These are phyloP conservation scores for Nixonia krombeini DNA, from an alignment of 1,140 invertebrate genomes.

Conservation along the genomic window DNA sequence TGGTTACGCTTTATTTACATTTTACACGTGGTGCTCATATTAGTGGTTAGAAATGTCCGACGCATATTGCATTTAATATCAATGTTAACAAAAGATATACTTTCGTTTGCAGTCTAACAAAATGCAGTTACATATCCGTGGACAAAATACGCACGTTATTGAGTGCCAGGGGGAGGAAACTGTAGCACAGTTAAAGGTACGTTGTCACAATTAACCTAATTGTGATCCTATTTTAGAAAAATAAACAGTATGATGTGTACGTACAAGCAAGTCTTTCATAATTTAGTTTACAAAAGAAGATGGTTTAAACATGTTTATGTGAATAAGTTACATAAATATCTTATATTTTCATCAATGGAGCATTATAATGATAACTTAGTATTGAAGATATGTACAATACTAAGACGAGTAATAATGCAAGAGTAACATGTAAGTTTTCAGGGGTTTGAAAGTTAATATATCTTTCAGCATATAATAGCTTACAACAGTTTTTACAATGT, in stretches of 20 bases:
- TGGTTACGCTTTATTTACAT: not conserved
- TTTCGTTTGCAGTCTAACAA: slow-evolving; percentile 45
- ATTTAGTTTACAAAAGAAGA: not conserved
- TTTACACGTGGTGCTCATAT: not conserved
- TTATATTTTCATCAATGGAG: slow-evolving; percentile 1
- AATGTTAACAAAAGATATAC: not conserved
- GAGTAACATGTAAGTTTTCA: slow-evolving; percentile 46
- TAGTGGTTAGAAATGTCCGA: not conserved
- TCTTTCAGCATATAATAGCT: slow-evolving; percentile 1
- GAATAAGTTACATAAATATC: no score
- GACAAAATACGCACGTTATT: slow-evolving; percentile 74
- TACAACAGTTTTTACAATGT: not conserved
- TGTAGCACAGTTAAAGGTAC: slow-evolving; percentile 77
- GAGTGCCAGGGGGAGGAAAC: slow-evolving; percentile 76
- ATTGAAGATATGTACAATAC: slow-evolving; percentile 36
- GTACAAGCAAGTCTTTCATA: no score
- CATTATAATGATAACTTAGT: slow-evolving; percentile 58
- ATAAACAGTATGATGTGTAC: no score
- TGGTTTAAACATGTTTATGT: not conserved
- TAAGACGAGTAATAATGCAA: slow-evolving; percentile 60
- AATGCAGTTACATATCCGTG: slow-evolving; percentile 79
- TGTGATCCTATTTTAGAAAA: not conserved
- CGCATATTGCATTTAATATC: not conserved
- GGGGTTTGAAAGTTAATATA: slow-evolving; percentile 19
- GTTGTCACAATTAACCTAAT: slow-evolving; percentile 3